phyloP scores from a whole-genome alignment of 2,113 vertebrate species.

The Indicator indicator region DNA sequence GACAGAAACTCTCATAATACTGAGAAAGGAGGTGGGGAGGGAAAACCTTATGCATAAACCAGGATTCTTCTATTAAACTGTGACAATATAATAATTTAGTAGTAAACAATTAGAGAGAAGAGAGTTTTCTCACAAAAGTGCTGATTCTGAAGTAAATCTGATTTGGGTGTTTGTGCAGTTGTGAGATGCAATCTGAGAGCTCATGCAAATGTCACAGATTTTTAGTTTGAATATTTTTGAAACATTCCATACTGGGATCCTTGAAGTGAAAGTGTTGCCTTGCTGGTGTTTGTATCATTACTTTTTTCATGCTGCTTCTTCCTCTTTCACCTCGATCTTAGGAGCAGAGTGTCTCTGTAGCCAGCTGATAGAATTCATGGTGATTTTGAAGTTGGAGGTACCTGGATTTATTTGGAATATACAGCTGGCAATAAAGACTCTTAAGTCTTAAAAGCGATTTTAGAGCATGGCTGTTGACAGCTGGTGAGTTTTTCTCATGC shows the following conservation, averaged over 20 bases:
- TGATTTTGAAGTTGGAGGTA: background rate
- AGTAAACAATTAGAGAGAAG: background rate
- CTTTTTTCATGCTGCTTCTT: background rate
- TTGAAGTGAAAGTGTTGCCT: background rate
- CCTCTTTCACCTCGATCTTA: background rate
- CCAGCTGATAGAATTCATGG: background rate
- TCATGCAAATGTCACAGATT: background rate
- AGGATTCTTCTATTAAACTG: background rate
- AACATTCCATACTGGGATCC: background rate
- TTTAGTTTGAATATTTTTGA: background rate
- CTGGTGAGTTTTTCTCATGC: background rate
- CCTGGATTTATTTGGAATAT: background rate
- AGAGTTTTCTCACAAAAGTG: background rate
- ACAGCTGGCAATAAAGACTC: background rate
- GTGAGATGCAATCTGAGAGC: background rate
- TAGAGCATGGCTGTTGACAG: background rate
- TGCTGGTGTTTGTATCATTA: background rate
- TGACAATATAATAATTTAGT: background rate
- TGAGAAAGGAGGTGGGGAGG: background rate
- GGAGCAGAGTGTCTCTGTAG: background rate
- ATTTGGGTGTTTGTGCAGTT: background rate
- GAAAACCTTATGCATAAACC: background rate
- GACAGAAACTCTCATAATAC: background rate
- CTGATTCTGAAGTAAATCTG: background rate
- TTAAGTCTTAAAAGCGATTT: background rate